phyloP scores from a whole-genome alignment of 2,888 invertebrate species.

The Lycocerus yunnanus region DNA sequence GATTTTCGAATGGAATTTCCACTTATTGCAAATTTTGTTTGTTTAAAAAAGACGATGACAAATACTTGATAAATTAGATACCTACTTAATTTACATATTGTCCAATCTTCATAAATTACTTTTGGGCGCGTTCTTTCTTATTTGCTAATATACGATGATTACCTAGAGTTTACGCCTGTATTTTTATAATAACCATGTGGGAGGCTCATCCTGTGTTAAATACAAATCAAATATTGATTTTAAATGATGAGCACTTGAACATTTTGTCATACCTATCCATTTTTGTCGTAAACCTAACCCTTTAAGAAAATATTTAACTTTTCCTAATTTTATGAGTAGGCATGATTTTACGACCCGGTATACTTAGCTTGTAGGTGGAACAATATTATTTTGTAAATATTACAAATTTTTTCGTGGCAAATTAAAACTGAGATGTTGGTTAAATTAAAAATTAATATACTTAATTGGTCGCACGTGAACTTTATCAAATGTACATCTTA shows the following conservation, averaged over 20 bases:
- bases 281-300: neutral
- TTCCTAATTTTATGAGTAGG: neutral
- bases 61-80: neutral
- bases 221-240: slow-evolving; percentile 17
- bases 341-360: neutral
- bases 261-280: neutral
- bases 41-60: neutral
- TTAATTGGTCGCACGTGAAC: neutral
- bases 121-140: neutral
- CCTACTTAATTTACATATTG: neutral
- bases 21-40: neutral
- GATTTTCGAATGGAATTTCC: neutral
- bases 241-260: neutral
- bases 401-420: too few species aligned
- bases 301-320: neutral
- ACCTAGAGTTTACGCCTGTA: slow-evolving; percentile 1
- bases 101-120: neutral
- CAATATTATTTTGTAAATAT: neutral
- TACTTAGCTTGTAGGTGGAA: neutral
- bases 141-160: neutral
- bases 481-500: neutral
- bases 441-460: neutral
- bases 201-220: slow-evolving; percentile 26
- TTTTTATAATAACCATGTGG: slow-evolving; percentile 12
- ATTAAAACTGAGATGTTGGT: neutral